Evolutionary conservation across 2,888 invertebrate species (phyloP).

Genomic region (Xanthia icteritia): DNA sequence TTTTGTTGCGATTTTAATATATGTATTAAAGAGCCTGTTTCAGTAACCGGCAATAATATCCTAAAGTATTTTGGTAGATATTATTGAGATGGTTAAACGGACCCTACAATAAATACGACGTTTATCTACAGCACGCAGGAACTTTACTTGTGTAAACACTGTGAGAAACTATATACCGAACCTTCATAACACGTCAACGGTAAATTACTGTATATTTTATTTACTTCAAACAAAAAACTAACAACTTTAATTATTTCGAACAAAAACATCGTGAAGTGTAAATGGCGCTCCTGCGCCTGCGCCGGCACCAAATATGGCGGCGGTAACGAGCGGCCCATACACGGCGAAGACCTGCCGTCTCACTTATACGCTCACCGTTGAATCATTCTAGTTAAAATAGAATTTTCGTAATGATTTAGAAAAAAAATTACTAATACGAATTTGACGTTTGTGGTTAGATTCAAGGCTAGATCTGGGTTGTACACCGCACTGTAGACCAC

Average conservation of each 20-base stretch:
- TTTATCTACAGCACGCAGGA: background rate
- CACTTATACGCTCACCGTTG: conserved; percentile 63
- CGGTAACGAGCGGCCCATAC: conserved; percentile 65
- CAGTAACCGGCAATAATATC: background rate
- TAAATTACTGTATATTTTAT: conserved; percentile 49
- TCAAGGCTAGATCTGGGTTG: background rate
- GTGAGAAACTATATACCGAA: conserved; percentile 11
- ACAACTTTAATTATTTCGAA: conserved; percentile 48
- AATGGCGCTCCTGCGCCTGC: conserved; percentile 56
- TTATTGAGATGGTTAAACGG: background rate
- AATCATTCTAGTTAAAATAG: conserved; percentile 66
- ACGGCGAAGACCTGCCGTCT: conserved; percentile 65
- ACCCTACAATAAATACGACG: background rate
- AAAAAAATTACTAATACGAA: conserved; percentile 13
- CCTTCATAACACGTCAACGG: conserved; percentile 22
- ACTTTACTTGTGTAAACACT: conserved; percentile 1
- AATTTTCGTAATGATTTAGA: conserved; percentile 51
- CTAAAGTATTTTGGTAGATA: background rate
- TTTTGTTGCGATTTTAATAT: background rate
- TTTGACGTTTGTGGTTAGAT: background rate
- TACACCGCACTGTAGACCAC: background rate
- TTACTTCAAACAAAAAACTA: conserved; percentile 60
- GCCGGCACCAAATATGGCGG: conserved; percentile 66
- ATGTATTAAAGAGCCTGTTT: background rate
- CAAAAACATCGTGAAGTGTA: conserved; percentile 64